Evolutionary conservation across 2,888 invertebrate species (phyloP).

Genomic region (Leptinotarsa tumamoca): DNA sequence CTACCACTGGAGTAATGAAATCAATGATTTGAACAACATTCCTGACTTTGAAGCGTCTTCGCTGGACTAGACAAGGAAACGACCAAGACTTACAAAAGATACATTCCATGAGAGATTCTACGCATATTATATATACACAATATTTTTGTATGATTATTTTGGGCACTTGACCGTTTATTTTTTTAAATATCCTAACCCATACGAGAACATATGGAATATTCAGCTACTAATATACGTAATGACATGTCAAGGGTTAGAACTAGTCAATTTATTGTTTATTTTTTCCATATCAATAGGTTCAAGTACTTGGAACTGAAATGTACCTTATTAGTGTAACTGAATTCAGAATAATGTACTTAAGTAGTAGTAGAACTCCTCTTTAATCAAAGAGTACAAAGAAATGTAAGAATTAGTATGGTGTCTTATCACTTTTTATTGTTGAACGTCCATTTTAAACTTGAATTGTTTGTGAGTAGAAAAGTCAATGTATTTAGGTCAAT

Average conservation of each 20-base stretch:
- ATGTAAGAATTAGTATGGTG: not conserved
- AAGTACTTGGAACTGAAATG: not conserved
- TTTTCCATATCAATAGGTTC: not conserved
- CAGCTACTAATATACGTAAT: not conserved
- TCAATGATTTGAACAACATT: slow-evolving; percentile 77
- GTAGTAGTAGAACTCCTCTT: slow-evolving; percentile 7
- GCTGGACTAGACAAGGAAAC: slow-evolving; percentile 61
- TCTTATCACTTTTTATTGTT: not conserved
- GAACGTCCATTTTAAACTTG: not conserved
- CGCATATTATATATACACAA: slow-evolving; percentile 33
- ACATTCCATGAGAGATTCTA: slow-evolving; percentile 35
- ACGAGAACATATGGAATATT: slow-evolving; percentile 30
- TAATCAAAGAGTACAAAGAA: slow-evolving; percentile 11
- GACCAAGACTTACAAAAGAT: slow-evolving; percentile 38
- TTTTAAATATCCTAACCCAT: slow-evolving; percentile 21
- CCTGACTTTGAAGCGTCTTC: slow-evolving; percentile 79
- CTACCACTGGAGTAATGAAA: slow-evolving; percentile 82
- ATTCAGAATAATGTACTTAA: not conserved
- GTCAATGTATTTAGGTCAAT: slow-evolving; percentile 13
- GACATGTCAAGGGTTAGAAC: not conserved
- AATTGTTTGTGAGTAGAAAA: not conserved
- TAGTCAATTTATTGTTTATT: slow-evolving; percentile 10
- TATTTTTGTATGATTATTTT: slow-evolving; percentile 44
- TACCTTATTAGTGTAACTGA: not conserved
- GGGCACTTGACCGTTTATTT: slow-evolving; percentile 26